These are phyloP conservation scores for Pogonophryne albipinna DNA, from an alignment of 2,797 vertebrate species.

Conservation along the genomic window DNA sequence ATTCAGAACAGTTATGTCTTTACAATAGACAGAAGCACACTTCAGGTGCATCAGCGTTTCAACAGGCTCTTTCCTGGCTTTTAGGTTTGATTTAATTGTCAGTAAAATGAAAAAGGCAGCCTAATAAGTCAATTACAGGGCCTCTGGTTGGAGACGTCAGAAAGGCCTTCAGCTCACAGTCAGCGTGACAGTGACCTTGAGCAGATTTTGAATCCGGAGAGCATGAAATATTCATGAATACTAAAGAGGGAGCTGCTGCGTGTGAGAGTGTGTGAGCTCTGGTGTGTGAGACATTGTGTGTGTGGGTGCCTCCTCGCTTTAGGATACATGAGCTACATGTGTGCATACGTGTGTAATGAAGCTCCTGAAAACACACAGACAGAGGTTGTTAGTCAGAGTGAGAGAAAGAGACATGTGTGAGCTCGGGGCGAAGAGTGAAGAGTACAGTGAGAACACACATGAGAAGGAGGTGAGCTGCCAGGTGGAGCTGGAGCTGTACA, in stretches of 20 bases:
- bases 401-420: slow-evolving; percentile 44
- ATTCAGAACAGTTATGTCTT: too few relatives aligned
- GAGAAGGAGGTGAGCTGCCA: slow-evolving; percentile 57
- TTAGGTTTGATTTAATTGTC: slow-evolving; percentile 16
- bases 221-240: slow-evolving; percentile 48
- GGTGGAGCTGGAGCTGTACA: slow-evolving; percentile 51
- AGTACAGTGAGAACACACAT: slow-evolving; percentile 52
- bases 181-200: slow-evolving; percentile 42
- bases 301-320: not conserved
- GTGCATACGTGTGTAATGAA: slow-evolving; percentile 23
- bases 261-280: not conserved
- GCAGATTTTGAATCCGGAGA: slow-evolving; percentile 9
- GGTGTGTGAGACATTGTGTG: slow-evolving; percentile 5
- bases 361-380: not conserved
- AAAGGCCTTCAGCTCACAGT: slow-evolving; percentile 34
- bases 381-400: slow-evolving; percentile 39
- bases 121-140: not conserved
- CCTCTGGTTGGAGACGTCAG: slow-evolving; percentile 27
- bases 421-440: slow-evolving; percentile 44
- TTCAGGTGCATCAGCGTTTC: too few relatives aligned
- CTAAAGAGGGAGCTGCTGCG: not conserved
- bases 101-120: slow-evolving; percentile 30
- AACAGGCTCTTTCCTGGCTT: not conserved
- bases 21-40: not conserved
- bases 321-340: not conserved